Evolutionary conservation across 2,113 vertebrate species (phyloP).

Genomic region (Sialia sialis): DNA sequence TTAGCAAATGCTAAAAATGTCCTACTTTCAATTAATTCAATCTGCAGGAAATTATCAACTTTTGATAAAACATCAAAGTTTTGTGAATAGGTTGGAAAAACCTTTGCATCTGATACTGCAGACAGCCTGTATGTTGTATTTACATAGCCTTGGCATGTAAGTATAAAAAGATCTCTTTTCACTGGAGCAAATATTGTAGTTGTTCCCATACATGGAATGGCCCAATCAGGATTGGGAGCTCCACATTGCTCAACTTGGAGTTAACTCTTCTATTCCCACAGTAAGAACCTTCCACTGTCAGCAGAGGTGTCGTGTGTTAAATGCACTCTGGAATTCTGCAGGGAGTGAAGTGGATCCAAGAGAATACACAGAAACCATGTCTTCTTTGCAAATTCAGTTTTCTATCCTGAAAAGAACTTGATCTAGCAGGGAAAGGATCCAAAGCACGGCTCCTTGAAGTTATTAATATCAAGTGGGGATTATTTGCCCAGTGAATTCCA

Average conservation of each 20-base stretch:
- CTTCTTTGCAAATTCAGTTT: not conserved
- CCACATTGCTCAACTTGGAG: not conserved
- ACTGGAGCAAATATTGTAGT: not conserved
- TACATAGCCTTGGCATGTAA: not conserved
- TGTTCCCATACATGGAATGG: not conserved
- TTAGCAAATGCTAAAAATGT: not conserved
- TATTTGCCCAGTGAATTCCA: conserved; percentile 1
- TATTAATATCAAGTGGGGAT: conserved; percentile 20
- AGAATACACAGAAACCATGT: not conserved
- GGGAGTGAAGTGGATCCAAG: not conserved
- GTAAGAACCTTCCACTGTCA: not conserved
- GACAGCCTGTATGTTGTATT: not conserved
- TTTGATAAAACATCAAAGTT: not conserved
- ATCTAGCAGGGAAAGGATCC: not conserved
- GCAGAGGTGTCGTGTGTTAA: not conserved
- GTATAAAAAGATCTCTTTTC: not conserved
- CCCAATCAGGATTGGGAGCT: not conserved
- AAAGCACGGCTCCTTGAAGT: not conserved
- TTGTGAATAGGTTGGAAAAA: not conserved
- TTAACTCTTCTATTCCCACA: not conserved
- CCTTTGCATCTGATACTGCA: not conserved
- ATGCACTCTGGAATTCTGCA: not conserved
- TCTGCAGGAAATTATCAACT: not conserved
- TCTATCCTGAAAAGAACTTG: not conserved
- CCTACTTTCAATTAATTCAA: not conserved